phyloP scores from a whole-genome alignment of 1,140 invertebrate genomes.

The Steinernema khuongi region DNA sequence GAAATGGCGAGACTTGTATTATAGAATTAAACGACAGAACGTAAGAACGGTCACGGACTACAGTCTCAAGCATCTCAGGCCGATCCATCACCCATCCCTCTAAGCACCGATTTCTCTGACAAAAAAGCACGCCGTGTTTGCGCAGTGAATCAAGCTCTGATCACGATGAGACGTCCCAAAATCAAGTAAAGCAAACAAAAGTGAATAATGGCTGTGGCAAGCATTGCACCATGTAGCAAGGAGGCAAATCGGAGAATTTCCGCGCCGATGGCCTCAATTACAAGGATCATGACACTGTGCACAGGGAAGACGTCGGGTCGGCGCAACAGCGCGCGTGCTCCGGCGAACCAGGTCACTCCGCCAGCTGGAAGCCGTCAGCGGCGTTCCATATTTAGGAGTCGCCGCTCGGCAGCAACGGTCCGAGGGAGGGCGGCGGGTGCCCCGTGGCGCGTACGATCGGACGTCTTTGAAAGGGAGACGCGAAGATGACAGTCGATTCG shows the following conservation, averaged over 20 bases:
- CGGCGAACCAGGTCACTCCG: slow-evolving; percentile 6
- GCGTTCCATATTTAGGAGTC: slow-evolving; percentile 7
- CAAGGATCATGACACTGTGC: neutral
- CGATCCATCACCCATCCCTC: too few relatives aligned
- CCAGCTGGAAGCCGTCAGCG: slow-evolving; percentile 12
- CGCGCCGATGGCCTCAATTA: neutral
- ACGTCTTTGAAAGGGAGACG: neutral
- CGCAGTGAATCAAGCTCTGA: too few relatives aligned
- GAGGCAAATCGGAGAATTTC: neutral
- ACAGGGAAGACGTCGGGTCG: neutral
- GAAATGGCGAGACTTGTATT: too few relatives aligned
- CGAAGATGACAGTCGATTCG: too few relatives aligned
- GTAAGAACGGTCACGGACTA: too few relatives aligned
- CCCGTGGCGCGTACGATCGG: neutral
- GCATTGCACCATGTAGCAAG: neutral
- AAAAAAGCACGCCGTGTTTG: too few relatives aligned
- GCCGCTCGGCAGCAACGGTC: neutral
- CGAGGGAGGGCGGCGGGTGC: neutral
- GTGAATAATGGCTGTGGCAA: neutral
- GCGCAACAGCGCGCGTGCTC: neutral
- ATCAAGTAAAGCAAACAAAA: neutral
- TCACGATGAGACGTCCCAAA: neutral
- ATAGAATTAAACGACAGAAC: too few relatives aligned
- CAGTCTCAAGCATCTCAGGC: too few relatives aligned
- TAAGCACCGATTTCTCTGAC: too few relatives aligned